Base-by-base conservation (phyloP, 2,888 invertebrate genomes). In the Sericinus montela region DNA sequence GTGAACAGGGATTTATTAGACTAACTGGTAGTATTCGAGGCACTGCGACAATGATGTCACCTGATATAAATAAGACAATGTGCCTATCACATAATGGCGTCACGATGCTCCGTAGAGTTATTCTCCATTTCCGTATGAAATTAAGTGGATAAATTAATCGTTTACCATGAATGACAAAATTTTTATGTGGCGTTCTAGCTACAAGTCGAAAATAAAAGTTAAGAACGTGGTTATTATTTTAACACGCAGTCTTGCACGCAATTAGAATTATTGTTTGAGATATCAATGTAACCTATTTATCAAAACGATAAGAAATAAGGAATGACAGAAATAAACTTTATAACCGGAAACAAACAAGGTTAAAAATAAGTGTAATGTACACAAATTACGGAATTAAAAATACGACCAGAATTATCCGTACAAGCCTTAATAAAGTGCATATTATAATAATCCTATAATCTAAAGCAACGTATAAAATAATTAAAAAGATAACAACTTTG, bases 91-190 rank as follows among this genome's bases (percentile, higher is more conserved):
- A 40, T 16, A 15, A 1, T 28, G 40, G 46, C 39, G 40, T 40
- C 39, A 40, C 40, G 13, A 13, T 28, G 39, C 29, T 32, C 11
- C 28, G 35, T 35, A 40, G 23, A 13, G 25, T 40, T 16, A 28
- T 40, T 28, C 35, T 34, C 40, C 46, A 40, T 47, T 47, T 40
- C 40, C 40, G 35, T 40, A 29, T 35, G 23, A 16, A 35, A 32
- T 11, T 32, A 11, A 11, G 29, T 29, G 34, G 9, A 5, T n/a
- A 29, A 36, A 37, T 2, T 45, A 45, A 37, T 45, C 11, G 19
- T n/a, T 10, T 29, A 29, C 4, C 29, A 29, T n/a, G 29, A n/a
- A 3, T 4, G 29, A 29, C 29, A n/a, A 19, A 19, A 19, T 5
- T 2, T n/a, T 19, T 19, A 29, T 29, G n/a, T 4, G n/a, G n/a